Base-by-base conservation (phyloP, 1,140 invertebrate species). In the Aradophagus sp. region DNA sequence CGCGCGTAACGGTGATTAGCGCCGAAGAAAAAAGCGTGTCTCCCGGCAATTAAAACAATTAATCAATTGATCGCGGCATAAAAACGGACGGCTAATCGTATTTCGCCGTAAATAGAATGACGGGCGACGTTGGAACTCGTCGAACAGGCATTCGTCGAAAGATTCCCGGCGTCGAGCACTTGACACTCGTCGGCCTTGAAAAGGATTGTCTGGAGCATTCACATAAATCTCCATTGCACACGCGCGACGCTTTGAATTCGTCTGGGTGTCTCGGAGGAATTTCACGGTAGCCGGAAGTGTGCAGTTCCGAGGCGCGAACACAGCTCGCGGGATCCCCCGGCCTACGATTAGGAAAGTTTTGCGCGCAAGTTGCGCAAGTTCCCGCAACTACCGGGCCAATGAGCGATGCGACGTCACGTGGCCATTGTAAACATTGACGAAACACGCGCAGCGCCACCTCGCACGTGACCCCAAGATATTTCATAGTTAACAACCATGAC, bases 271-370 rank as follows among this genome's bases (percentile, higher is more conserved):
- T 58, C 27, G 27, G 5, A 45, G 39, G 53, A 45, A 67, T 67
- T 56, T 42, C 36, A 34, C 52, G 44, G 44, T 50, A 66, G 29
- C 44, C 62, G 62, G 52, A 66, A 66, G 52, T 27, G 13, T 56
- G 36, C 16, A 45, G 48, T 53, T 17, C 13, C 6, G 32, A 20
- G 14, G 29, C 20, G 44, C 44, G 42, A 13, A 36, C 17, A 29
- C 13, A 20, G 32, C 16, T 55, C 34, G 48, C 38, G 45, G 50
- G 44, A 75, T 70, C 52, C 53, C 44, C 55, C 45, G 58, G 63
- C 73, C 68, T 74, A 72, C 74, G 75, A 76, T 76, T 77, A 77
- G 73, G 67, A 73, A 80, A 80, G 71, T 80, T 80, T 50, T 66
- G 50, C 16, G 38, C 8, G 17, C 12, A 48, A 62, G 55, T 73